A percentile compares a stretch with the other conserved stretches of the same genome.
phyloP scores from a whole-genome alignment of 2,113 vertebrate genomes.

The Cephalopterus ornatus region DNA sequence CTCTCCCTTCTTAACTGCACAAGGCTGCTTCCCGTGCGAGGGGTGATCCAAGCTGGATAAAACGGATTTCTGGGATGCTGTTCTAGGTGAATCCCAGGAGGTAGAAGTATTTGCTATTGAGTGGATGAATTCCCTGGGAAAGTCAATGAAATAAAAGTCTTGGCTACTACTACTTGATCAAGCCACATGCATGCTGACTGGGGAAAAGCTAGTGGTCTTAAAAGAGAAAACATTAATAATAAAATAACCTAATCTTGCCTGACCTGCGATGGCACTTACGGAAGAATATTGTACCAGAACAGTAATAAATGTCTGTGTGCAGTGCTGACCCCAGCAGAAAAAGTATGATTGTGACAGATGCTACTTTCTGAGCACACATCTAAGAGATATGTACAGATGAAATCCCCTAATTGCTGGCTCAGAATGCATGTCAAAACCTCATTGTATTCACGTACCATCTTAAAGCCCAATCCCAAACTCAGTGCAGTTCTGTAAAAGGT shows the following conservation, averaged over 20 bases:
- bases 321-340: neutral
- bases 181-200: neutral
- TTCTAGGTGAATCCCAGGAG: neutral
- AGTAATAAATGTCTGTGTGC: neutral
- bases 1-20: neutral
- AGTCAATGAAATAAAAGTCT: neutral
- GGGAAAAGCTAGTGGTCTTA: neutral
- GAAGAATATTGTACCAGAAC: neutral
- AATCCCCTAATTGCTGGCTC: neutral
- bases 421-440: neutral
- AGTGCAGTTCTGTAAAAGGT: neutral
- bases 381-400: neutral
- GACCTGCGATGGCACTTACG: neutral
- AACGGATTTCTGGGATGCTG: neutral
- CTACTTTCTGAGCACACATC: neutral
- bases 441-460: neutral
- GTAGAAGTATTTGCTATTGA: neutral
- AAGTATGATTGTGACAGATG: neutral
- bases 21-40: neutral
- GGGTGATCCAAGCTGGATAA: neutral
- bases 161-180: fast-evolving
- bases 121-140: neutral
- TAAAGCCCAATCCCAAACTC: neutral
- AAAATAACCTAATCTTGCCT: neutral
- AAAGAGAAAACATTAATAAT: neutral